A percentile compares a stretch with the other conserved stretches of the same genome.
Conservation (phyloP, 2,113 vertebrate genomes). For the Cepphus grylle region DNA sequence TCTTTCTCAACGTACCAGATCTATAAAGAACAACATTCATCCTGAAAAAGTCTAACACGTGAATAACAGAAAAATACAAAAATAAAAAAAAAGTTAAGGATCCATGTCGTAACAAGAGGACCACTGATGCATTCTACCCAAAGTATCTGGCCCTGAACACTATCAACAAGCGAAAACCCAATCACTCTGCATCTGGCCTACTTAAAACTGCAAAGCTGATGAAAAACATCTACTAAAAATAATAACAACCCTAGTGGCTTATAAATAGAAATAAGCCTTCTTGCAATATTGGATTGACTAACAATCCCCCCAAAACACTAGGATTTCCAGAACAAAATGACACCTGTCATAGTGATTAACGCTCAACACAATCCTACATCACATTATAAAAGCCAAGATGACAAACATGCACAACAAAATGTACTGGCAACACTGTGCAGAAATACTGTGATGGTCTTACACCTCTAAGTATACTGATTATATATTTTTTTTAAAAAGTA, state of each 20-base stretch:
- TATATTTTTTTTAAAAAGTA: neutral
- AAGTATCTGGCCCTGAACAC: neutral
- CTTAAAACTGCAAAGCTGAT: neutral
- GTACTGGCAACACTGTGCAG: neutral
- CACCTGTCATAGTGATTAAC: neutral
- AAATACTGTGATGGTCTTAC: neutral
- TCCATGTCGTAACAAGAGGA: neutral
- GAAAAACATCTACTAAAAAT: neutral
- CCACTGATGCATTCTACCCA: neutral
- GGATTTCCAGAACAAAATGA: neutral
- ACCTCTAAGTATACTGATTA: neutral
- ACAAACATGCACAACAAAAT: accelerated
- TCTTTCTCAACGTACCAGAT: neutral
- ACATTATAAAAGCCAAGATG: neutral
- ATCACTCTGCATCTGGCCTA: neutral
- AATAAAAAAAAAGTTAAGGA: neutral
- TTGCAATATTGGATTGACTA: accelerated
- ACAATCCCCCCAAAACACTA: neutral
- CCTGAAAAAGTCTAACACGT: neutral
- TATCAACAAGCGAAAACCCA: neutral
- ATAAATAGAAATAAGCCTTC: neutral
- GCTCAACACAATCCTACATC: neutral
- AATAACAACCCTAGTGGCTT: neutral
- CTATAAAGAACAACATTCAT: neutral
- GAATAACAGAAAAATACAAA: neutral